These are phyloP conservation scores for Meloe dianella DNA, from an alignment of 2,888 invertebrate genomes.

Conservation along the genomic window DNA sequence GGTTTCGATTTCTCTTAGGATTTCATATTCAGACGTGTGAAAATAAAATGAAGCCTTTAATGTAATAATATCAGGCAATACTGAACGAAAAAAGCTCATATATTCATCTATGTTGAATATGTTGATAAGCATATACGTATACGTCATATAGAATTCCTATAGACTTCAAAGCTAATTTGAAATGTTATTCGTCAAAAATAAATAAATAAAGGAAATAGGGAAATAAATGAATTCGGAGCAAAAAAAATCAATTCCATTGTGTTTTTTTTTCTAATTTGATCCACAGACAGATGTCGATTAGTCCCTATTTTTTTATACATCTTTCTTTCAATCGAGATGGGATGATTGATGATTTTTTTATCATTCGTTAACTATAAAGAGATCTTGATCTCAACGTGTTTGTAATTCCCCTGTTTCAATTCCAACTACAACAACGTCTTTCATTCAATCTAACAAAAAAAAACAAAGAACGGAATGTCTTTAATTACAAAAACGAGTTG, in stretches of 20 bases:
- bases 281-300: background rate
- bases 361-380: background rate
- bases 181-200: background rate
- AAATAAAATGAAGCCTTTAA: background rate
- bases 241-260: background rate
- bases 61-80: background rate
- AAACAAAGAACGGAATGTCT: background rate
- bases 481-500: background rate
- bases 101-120: background rate
- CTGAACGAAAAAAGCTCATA: background rate
- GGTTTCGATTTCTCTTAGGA: background rate
- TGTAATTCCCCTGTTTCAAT: background rate
- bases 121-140: background rate
- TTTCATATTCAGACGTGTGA: background rate
- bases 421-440: background rate
- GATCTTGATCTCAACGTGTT: background rate
- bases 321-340: background rate
- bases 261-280: background rate
- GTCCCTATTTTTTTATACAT: background rate
- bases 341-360: constrained; percentile 1
- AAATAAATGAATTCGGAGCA: background rate
- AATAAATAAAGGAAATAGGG: background rate
- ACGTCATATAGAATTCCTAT: background rate
- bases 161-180: background rate
- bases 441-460: background rate